Evolutionary conservation across 2,797 vertebrate species (phyloP), one percentile per base, ranked within the genome.

Genomic region (Pelochelys cantorii): DNA sequence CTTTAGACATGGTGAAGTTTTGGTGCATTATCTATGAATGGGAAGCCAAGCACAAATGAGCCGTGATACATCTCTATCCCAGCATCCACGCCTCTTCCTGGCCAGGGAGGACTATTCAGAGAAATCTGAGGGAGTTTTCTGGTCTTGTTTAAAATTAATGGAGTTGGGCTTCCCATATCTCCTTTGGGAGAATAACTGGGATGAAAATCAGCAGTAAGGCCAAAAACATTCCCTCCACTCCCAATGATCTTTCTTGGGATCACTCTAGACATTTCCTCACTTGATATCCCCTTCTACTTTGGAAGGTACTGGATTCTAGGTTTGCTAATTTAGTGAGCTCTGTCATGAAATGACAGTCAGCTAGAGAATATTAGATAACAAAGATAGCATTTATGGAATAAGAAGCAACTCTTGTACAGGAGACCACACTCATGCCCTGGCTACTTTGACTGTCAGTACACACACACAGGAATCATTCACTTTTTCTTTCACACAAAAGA

Each of bases 1-100:
- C 98, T 98, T 98, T 93, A 97, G 97, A 98, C 93, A 88, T 8
- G 83, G 96, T 85, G 14, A 98, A 96, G 87, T 96, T 97, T 95
- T 97, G 97, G 96, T 97, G 96, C 2, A 74, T 95, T 89, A 96
- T 97, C 98, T 98, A 68, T 86, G 52, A 22, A 34, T 42, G 20
- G 3, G 78, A 94, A 89, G 91, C 5, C 85, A 91, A 93, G 56
- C 25, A 93, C 60, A 92, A 14, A 4, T 55, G 92, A 37, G 22
- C 48, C 29, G 84, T 2, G 29, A 29, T 75, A 10, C 74, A 11
- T 52, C 74, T 80, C 20, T 20, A 90, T 55, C 31, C 23, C 31
- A 23, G 31, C 3, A 85, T n/a, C 7, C 34, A 37, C 8, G 13
- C 13, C 42, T 23, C 13, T 29, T 17, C 74, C 42, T 80, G 14